phyloP scores from a whole-genome alignment of 2,888 invertebrate species.

The Andrena bicolor region DNA sequence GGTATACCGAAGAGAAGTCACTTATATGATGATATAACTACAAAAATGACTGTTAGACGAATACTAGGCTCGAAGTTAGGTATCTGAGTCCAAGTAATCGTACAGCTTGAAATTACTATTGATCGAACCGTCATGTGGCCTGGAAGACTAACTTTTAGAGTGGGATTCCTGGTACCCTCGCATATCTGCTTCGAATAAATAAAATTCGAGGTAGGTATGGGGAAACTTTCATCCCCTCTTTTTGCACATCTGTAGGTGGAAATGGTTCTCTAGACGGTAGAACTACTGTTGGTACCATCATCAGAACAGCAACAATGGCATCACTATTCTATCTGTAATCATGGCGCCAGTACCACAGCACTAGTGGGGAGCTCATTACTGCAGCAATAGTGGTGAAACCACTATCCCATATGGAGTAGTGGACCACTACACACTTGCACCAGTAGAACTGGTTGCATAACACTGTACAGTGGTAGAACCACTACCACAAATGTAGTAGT shows the following conservation, averaged over 20 bases:
- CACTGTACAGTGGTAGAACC: no score
- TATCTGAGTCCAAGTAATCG: slow-evolving; percentile 33
- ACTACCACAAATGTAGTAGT: no score
- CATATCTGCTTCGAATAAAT: slow-evolving; percentile 64
- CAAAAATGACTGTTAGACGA: slow-evolving; percentile 18
- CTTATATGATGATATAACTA: background rate
- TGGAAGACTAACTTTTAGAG: slow-evolving; percentile 61
- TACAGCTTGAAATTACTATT: slow-evolving; percentile 44
- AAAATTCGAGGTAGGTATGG: slow-evolving; percentile 62
- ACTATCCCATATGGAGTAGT: no score
- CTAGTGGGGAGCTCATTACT: no score
- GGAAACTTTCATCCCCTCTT: slow-evolving; percentile 38
- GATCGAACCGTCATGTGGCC: slow-evolving; percentile 38
- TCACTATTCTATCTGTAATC: no score
- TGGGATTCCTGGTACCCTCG: slow-evolving; percentile 63
- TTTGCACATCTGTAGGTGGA: slow-evolving; percentile 13
- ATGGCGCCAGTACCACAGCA: no score
- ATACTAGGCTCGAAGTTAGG: background rate
- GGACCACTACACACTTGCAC: no score
- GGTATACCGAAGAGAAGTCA: background rate
- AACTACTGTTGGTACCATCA: no score
- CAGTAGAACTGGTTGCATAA: no score
- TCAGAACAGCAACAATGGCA: no score
- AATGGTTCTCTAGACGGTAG: slow-evolving; percentile 51
- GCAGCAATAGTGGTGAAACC: no score